Base-by-base conservation (phyloP, 2,797 vertebrate genomes). In the Trematomus bernacchii region DNA sequence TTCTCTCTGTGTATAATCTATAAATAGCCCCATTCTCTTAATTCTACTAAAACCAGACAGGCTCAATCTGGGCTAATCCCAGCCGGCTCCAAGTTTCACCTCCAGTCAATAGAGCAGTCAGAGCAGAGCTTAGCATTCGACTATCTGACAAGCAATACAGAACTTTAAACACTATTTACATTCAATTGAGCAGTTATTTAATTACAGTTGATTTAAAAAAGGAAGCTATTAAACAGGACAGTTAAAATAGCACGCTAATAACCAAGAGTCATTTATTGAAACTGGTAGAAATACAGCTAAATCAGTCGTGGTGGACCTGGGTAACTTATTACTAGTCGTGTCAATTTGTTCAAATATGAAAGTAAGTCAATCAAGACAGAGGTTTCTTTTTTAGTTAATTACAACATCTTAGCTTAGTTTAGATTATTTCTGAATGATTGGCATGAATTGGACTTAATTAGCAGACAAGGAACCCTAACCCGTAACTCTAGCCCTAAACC, bases 1-100 rank as follows among this genome's bases (percentile, higher is more conserved):
- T 53, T 40, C 50, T 62, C 19, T 62, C 6, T 52, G 21, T 73
- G 46, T 67, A 60, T 69, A 46, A 71, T 53, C 82, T 84, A 86
- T 79, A 72, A 84, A 86, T 88, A 88, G 76, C 65, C 47, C 59
- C 62, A 50, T 51, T 77, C 18, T 68, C 76, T 90, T 84, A 91
- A 91, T 86, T 82, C 89, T 70, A 74, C 60, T 80, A 77, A 89
- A 54, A 89, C 87, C 86, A 87, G 73, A 87, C 90, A 85, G 77
- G 71, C 67, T 85, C 77, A 88, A 83, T 90, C 85, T 76, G 82
- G 66, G 71, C 70, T 86, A 92, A 94, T 93, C 93, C 91, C 84
- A 70, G 62, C 27, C 72, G 73, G 84, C 81, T 85, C 79, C 53
- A 65, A 77, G 86, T 87, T 72, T 80, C 80, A n/a, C 65, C 69